Evolutionary conservation across 2,797 vertebrate species (phyloP).

Genomic region (Pseudomugil gertrudae): DNA sequence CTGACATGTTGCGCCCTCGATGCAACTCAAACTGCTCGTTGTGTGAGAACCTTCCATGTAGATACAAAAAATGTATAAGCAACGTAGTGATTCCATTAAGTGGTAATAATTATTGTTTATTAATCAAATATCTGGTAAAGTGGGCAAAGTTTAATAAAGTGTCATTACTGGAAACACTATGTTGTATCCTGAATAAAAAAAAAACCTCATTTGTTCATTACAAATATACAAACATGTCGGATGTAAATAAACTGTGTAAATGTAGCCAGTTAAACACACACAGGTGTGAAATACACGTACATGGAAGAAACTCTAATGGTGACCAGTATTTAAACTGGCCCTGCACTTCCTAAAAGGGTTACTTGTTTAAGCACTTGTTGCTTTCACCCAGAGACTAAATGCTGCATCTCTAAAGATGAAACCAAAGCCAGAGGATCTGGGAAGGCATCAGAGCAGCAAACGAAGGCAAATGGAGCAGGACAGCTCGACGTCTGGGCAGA

Average conservation of each 20-base stretch:
- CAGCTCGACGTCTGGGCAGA: slow-evolving; percentile 20
- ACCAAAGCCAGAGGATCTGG: slow-evolving; percentile 4
- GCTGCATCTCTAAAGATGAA: slow-evolving; percentile 3
- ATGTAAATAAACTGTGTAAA: not conserved
- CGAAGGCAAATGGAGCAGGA: slow-evolving; percentile 29
- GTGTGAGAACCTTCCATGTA: not conserved
- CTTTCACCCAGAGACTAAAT: slow-evolving; percentile 5
- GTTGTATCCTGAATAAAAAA: not conserved
- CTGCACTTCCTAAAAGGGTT: not conserved
- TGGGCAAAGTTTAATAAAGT: not conserved
- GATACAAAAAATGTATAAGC: not conserved
- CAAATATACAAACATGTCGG: not conserved
- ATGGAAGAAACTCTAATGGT: not conserved
- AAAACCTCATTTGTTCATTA: not conserved
- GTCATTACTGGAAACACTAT: not conserved
- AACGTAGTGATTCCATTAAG: not conserved
- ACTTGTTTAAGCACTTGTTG: not conserved
- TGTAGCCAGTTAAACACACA: not conserved
- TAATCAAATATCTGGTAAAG: not conserved
- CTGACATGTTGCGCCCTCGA: not conserved
- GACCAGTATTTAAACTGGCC: slow-evolving; percentile 7
- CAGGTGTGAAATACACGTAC: not conserved
- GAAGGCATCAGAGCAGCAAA: slow-evolving; percentile 33
- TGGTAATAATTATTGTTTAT: not conserved
- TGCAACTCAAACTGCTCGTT: not conserved